A percentile compares a stretch with the other conserved stretches of the same genome.
Conservation (phyloP, 2,888 invertebrate genomes). For the Ectemnius continuus region DNA sequence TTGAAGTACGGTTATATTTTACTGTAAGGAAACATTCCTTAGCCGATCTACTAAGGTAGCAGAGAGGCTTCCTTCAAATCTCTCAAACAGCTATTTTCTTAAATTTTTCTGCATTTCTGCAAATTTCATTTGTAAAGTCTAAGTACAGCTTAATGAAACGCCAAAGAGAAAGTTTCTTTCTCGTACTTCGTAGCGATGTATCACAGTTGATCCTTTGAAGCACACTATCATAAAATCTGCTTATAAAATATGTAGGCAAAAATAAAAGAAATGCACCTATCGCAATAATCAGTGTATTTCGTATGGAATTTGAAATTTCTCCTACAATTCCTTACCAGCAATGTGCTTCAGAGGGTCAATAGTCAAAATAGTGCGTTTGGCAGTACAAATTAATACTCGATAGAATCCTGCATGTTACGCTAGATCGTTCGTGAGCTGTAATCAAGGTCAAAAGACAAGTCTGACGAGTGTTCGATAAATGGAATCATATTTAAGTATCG, state of each 20-base stretch:
- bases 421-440: constrained; percentile 41
- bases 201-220: constrained; percentile 36
- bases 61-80: constrained; percentile 14
- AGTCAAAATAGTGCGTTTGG: constrained; percentile 50
- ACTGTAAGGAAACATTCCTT: constrained; percentile 20
- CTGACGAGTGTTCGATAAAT: constrained; percentile 47
- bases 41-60: not conserved
- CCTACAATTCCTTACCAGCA: not conserved
- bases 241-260: too few species aligned
- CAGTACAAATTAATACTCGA: constrained; percentile 61
- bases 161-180: constrained; percentile 62
- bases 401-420: constrained; percentile 41
- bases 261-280: too few species aligned
- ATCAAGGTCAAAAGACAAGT: constrained; percentile 31
- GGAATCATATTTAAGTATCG: constrained; percentile 29
- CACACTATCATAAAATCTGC: constrained; percentile 1
- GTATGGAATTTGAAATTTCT: too few species aligned
- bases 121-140: constrained; percentile 30
- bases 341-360: constrained; percentile 39
- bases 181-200: constrained; percentile 33
- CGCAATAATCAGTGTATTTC: too few species aligned
- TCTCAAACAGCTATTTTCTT: constrained; percentile 18
- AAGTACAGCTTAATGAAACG: constrained; percentile 57
- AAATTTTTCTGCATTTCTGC: constrained; percentile 20
- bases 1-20: constrained; percentile 23